phyloP scores from a whole-genome alignment of 2,113 vertebrate species.

The Fulmarus glacialis region DNA sequence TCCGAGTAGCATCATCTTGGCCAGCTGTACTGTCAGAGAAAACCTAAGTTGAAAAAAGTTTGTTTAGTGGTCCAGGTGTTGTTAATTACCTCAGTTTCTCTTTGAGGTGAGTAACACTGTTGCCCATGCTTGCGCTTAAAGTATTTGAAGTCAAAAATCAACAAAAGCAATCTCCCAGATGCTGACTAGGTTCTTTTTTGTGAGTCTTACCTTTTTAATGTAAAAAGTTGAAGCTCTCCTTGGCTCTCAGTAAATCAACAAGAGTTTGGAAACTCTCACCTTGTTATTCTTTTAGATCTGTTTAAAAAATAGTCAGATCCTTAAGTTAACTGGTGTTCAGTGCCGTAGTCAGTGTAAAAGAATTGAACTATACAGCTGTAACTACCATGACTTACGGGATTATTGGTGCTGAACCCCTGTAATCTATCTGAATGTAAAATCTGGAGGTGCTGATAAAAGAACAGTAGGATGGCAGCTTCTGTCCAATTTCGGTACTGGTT shows the following conservation, averaged over 20 bases:
- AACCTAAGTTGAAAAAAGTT: not conserved
- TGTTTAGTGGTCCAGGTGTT: not conserved
- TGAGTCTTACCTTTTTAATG: not conserved
- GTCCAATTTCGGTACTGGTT: not conserved
- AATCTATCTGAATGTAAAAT: not conserved
- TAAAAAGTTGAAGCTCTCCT: not conserved
- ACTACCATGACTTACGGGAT: not conserved
- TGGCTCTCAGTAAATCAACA: not conserved
- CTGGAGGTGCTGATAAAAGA: not conserved
- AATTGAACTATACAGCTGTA: not conserved
- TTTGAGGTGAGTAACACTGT: not conserved
- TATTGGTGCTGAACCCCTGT: not conserved
- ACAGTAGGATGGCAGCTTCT: not conserved
- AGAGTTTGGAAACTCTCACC: not conserved
- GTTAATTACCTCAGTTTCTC: not conserved
- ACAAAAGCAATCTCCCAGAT: not conserved
- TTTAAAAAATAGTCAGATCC: not conserved
- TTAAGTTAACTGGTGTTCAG: not conserved
- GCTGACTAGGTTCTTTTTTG: not conserved
- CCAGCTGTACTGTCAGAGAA: not conserved
- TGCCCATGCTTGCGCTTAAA: not conserved
- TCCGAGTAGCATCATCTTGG: not conserved
- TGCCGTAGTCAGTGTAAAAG: not conserved
- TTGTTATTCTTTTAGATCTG: not conserved
- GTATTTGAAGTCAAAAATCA: not conserved